Evolutionary conservation across 2,113 vertebrate genomes (phyloP).

Genomic region (Daubentonia madagascariensis): DNA sequence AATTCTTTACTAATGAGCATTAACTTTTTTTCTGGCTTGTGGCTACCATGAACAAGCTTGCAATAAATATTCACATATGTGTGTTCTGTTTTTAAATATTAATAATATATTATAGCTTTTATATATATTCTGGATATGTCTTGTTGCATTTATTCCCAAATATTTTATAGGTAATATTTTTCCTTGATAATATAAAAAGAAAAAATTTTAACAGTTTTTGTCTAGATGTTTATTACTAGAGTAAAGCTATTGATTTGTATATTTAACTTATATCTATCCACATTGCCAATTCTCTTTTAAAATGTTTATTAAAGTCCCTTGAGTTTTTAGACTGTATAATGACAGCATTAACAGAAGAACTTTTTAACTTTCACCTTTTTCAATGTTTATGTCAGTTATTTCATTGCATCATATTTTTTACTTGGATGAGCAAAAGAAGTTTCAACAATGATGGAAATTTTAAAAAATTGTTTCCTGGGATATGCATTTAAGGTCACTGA

Average conservation of each 20-base stretch:
- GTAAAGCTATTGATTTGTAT: neutral
- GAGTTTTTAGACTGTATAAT: neutral
- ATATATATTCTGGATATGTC: neutral
- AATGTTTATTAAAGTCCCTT: neutral
- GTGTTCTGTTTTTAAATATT: neutral
- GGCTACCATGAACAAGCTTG: neutral
- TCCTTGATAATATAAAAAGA: neutral
- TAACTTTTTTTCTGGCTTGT: conserved; percentile 25
- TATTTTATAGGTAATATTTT: neutral
- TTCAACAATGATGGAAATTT: neutral
- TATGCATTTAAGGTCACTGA: neutral
- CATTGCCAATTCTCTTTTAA: neutral
- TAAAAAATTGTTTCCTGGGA: neutral
- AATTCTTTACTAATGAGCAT: neutral
- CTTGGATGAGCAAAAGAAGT: neutral
- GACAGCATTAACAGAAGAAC: neutral
- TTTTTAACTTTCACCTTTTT: neutral
- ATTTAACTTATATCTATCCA: neutral
- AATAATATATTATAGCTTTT: neutral
- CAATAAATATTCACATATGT: neutral
- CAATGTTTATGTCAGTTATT: neutral
- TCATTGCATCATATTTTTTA: conserved; percentile 35
- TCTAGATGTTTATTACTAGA: neutral
- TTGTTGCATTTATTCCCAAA: neutral
- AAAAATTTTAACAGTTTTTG: neutral